Percentiles rank a stretch among this genome's conserved stretches.
Evolutionary conservation across 2,797 vertebrate species (phyloP).

Genomic region (Lepus oiostolus): DNA sequence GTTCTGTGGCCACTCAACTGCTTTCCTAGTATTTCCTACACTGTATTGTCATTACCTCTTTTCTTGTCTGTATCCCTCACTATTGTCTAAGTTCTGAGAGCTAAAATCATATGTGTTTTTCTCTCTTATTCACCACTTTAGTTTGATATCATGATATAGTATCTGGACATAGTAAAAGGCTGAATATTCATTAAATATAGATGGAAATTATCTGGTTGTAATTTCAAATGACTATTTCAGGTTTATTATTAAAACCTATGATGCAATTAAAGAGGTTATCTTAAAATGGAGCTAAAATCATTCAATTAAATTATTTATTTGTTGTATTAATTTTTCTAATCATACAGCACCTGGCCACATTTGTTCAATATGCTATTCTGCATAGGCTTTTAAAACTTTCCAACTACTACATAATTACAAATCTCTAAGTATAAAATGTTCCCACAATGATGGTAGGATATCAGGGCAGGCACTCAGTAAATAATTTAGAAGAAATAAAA

Average conservation of each 20-base stretch:
- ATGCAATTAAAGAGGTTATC: neutral
- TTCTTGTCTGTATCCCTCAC: neutral
- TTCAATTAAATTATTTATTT: neutral
- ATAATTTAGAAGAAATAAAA: conserved; percentile 42
- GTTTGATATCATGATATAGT: neutral
- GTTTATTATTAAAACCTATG: neutral
- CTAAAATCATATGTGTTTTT: neutral
- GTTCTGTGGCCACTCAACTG: neutral
- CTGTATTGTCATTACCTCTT: neutral
- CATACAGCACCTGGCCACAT: neutral
- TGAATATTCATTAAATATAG: neutral
- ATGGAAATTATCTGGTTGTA: neutral
- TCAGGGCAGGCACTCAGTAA: neutral
- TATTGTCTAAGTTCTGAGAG: neutral
- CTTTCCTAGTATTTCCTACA: neutral
- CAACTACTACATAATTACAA: neutral
- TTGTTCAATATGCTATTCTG: neutral
- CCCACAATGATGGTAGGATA: neutral
- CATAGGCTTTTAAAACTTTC: neutral
- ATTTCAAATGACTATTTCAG: neutral
- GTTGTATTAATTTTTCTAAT: neutral
- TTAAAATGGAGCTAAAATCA: conserved; percentile 39
- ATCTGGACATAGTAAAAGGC: neutral
- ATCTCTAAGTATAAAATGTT: neutral
- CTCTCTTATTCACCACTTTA: conserved; percentile 11